Conservation (phyloP, 2,888 invertebrate genomes). For the Drosophila siamana region DNA sequence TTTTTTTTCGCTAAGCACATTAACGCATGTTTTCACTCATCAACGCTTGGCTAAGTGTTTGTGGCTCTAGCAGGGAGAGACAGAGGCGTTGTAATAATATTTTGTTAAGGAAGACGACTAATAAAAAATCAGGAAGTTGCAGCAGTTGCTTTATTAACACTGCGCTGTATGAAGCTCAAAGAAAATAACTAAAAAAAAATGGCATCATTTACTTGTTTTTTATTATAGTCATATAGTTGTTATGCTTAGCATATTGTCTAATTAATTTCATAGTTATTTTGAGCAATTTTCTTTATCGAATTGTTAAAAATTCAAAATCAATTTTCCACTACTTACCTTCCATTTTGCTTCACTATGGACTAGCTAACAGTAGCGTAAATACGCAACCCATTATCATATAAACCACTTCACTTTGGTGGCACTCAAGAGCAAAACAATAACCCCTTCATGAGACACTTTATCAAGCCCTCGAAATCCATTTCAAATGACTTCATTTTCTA, state of each 20-base stretch:
- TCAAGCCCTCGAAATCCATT: constrained; percentile 51
- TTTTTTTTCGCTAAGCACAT: constrained; percentile 66
- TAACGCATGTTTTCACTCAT: constrained; percentile 76
- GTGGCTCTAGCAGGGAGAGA: constrained; percentile 14
- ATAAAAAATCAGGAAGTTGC: constrained; percentile 4
- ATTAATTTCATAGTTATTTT: too few relatives aligned
- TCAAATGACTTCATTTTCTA: constrained; percentile 73
- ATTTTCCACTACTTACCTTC: too few relatives aligned
- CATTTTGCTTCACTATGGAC: background rate
- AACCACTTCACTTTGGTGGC: constrained; percentile 34
- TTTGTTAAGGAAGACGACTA: constrained; percentile 17
- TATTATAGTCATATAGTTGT: too few relatives aligned
- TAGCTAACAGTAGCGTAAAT: background rate
- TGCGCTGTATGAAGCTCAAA: background rate
- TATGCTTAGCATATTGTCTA: too few relatives aligned
- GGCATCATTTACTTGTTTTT: too few relatives aligned
- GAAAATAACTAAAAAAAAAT: background rate
- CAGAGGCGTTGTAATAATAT: constrained; percentile 31
- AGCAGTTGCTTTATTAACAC: background rate
- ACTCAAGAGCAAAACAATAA: constrained; percentile 24
- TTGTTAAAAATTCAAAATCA: too few relatives aligned
- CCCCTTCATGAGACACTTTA: constrained; percentile 35
- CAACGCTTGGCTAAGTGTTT: constrained; percentile 75
- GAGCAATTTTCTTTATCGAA: too few relatives aligned
- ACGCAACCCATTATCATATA: constrained; percentile 36